phyloP scores from a whole-genome alignment of 2,888 invertebrate species.

The Cyaniris semiargus region DNA sequence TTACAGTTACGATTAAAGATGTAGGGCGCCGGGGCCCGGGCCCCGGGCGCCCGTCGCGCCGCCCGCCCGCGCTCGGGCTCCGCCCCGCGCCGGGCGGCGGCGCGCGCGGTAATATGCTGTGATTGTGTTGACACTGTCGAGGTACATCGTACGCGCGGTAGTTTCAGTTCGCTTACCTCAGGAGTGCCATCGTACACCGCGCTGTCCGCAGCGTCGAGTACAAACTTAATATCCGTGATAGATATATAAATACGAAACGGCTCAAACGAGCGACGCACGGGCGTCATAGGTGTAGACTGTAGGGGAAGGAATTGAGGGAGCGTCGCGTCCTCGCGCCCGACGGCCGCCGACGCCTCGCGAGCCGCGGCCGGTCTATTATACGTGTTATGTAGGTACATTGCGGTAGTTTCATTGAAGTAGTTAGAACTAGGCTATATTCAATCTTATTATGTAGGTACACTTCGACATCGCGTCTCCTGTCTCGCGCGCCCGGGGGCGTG shows the following conservation, averaged over 20 bases:
- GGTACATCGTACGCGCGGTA: conserved; percentile 58
- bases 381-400: conserved; percentile 73
- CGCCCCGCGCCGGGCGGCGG: conserved; percentile 36
- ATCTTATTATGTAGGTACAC: conserved; percentile 68
- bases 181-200: conserved; percentile 63
- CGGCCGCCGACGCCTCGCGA: conserved; percentile 58
- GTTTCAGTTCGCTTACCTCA: conserved; percentile 72
- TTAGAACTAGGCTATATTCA: conserved; percentile 72
- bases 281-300: conserved; percentile 65
- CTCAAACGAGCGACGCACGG: conserved; percentile 67
- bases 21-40: conserved; percentile 46
- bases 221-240: conserved; percentile 69
- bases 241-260: conserved; percentile 60
- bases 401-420: conserved; percentile 69
- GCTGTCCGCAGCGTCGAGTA: conserved; percentile 60
- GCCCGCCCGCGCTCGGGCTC: conserved; percentile 40
- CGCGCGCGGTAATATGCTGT: conserved; percentile 56
- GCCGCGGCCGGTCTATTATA: conserved; percentile 60
- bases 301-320: conserved; percentile 69
- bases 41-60: conserved; percentile 45
- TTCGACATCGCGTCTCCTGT: conserved; percentile 65
- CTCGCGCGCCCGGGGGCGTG: conserved; percentile 70
- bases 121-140: conserved; percentile 65
- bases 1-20: conserved; percentile 64
- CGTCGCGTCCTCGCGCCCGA: conserved; percentile 45